These are phyloP conservation scores for Scomber japonicus DNA, from an alignment of 2,113 vertebrate genomes.

Conservation along the genomic window DNA sequence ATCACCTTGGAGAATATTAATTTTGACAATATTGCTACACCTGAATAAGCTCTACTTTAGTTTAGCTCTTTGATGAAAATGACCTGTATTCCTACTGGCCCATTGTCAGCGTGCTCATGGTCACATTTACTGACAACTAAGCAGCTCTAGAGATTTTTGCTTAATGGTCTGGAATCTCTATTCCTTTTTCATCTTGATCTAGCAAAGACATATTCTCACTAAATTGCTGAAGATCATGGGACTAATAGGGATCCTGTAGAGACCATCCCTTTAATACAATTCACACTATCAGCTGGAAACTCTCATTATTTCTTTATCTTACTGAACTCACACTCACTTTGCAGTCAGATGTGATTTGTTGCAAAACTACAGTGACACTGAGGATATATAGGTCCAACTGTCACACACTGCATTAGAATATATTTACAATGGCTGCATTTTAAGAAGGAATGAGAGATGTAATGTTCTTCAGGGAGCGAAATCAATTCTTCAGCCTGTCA, in stretches of 20 bases:
- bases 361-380: slow-evolving; percentile 4
- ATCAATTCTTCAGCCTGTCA: slow-evolving; percentile 29
- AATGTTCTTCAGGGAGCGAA: slow-evolving; percentile 11
- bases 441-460: slow-evolving; percentile 29
- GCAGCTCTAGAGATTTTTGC: slow-evolving; percentile 27
- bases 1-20: slow-evolving; percentile 15
- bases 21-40: slow-evolving; percentile 10
- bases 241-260: slow-evolving; percentile 27
- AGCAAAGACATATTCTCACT: slow-evolving; percentile 19
- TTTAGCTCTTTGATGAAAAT: slow-evolving; percentile 31
- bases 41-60: slow-evolving; percentile 31
- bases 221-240: slow-evolving; percentile 27
- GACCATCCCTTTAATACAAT: slow-evolving; percentile 6
- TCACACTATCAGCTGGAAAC: slow-evolving; percentile 17
- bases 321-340: slow-evolving; percentile 19
- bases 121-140: slow-evolving; percentile 29
- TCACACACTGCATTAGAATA: slow-evolving; percentile 14
- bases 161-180: slow-evolving; percentile 39
- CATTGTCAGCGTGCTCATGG: slow-evolving; percentile 18
- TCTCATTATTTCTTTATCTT: slow-evolving; percentile 33
- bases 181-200: slow-evolving; percentile 28
- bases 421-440: slow-evolving; percentile 39
- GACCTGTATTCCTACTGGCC: slow-evolving; percentile 12
- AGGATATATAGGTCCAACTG: slow-evolving; percentile 21
- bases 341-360: slow-evolving; percentile 31